Base-by-base conservation (phyloP, 2,113 vertebrate species). In the Nematolebias whitei region DNA sequence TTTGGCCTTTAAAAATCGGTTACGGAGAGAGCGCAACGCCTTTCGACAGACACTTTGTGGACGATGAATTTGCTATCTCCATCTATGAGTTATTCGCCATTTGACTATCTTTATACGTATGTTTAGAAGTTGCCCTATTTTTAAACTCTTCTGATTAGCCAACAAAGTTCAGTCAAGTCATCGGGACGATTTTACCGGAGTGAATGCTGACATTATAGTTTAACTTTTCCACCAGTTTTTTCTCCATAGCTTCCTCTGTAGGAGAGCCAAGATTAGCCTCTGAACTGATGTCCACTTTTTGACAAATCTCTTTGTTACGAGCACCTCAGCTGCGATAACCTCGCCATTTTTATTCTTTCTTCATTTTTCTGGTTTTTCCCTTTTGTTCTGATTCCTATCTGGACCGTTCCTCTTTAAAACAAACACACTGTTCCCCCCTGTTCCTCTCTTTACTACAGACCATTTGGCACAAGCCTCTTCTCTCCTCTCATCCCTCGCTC, bases 401-500 rank as follows among this genome's bases (percentile, higher is more conserved):
- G 76, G 52, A 63, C 71, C 60, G 53, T 50, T 51, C n/a, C 13
- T 19, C 4, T 23, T 13, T 24, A 51, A 63, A 40, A 35, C 4
- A 49, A 32, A 26, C 38, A 51, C 47, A 41, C 11, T 20, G 9
- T 50, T 50, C 72, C 68, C 69, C 74, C 65, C 63, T 66, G 50
- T 58, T 47, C 55, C 63, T 62, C 75, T 65, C 71, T 68, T 73
- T 75, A 70, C 81, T 66, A 70, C 78, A 63, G 82, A 86, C 84
- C 85, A 79, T 89, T 88, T 86, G 85, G 86, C 81, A 80, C 74
- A 68, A 71, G 64, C 68, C 82, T 87, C 84, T 67, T 79, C 81
- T 85, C 73, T 66, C 78, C 77, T 82, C 79, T 85, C 86, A 82
- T 87, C 89, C 76, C 88, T 88, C 66, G 78, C 79, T 84, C 89